Percentiles rank a stretch among this genome's conserved stretches.
Evolutionary conservation across 1,140 invertebrate genomes (phyloP).

Genomic region (Psix sp.): DNA sequence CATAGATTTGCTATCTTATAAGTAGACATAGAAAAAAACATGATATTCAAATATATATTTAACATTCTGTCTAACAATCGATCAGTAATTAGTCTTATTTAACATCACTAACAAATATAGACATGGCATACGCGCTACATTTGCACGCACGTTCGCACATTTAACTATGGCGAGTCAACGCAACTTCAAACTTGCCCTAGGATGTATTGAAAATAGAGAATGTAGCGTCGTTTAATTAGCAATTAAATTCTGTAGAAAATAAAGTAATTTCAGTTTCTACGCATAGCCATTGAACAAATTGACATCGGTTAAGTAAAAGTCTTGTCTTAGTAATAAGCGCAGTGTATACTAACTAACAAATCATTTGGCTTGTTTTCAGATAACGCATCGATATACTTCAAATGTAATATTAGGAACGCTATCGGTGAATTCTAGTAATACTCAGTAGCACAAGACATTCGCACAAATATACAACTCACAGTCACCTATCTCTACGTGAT

Average conservation of each 20-base stretch:
- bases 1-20: slow-evolving; percentile 17
- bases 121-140: slow-evolving; percentile 28
- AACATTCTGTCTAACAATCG: slow-evolving; percentile 43
- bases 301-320: neutral
- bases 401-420: slow-evolving; percentile 44
- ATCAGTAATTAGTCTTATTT: slow-evolving; percentile 38
- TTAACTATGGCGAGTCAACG: slow-evolving; percentile 16
- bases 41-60: slow-evolving; percentile 31
- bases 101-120: slow-evolving; percentile 37
- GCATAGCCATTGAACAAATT: no score
- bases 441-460: slow-evolving; percentile 37
- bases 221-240: slow-evolving; percentile 23
- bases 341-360: slow-evolving; percentile 38
- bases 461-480: slow-evolving; percentile 37
- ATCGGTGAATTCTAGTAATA: slow-evolving; percentile 43
- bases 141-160: slow-evolving; percentile 16
- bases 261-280: no score
- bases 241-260: no score
- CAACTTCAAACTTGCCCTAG: no score
- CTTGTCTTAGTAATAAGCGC: neutral
- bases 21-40: slow-evolving; percentile 38
- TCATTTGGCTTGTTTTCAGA: slow-evolving; percentile 49
- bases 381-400: slow-evolving; percentile 18
- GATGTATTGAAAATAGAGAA: no score
- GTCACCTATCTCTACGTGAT: slow-evolving; percentile 24